Evolutionary conservation across 2,888 invertebrate genomes (phyloP), one percentile per base, ranked within the genome.

Genomic region (Drosophila hamatofila): DNA sequence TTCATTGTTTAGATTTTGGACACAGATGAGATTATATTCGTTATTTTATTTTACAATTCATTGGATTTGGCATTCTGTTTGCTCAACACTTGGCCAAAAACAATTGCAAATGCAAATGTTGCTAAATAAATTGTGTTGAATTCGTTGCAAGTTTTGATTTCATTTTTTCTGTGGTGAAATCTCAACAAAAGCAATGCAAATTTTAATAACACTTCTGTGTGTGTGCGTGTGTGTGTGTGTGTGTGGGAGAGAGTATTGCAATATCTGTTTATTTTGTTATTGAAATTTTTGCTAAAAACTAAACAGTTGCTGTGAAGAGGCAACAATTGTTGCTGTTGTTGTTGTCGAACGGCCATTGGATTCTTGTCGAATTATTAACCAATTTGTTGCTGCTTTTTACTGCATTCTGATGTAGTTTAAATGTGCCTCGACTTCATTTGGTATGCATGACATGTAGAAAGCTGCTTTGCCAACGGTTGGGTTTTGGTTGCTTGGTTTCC

Each of bases 361-460:
- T 52, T 51, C 49, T 71, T 62, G 37, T 62, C 62, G 81, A 84
- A 87, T 85, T 89, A 85, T 84, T 83, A 87, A 87, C 75, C 75
- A 84, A 89, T 85, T 85, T 87, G 89, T 85, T 75, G 74, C 61
- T 63, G n/a, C 46, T 77, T 69, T 79, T 80, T 65, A 61, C 42
- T 23, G 55, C 55, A 51, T 42, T 42, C 27, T 42, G 56, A 27
- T 60, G 52, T 27, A 2, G 23, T 39, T 57, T 57, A 59, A 42
- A 57, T 42, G 23, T 37, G 41, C 9, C 54, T 46, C 21, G 41
- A 48, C 64, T 80, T 89, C 88, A 89, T 83, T 85, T 84, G 51
- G 84, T 87, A 85, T 85, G 88, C 84, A 81, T 75, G 73, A 73
- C 89, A 83, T 87, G 84, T 89, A 73, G 80, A 49, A 77, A 75